These are phyloP conservation scores for Gisinianus flammeolus DNA, from an alignment of 2,888 invertebrate genomes.

Conservation along the genomic window DNA sequence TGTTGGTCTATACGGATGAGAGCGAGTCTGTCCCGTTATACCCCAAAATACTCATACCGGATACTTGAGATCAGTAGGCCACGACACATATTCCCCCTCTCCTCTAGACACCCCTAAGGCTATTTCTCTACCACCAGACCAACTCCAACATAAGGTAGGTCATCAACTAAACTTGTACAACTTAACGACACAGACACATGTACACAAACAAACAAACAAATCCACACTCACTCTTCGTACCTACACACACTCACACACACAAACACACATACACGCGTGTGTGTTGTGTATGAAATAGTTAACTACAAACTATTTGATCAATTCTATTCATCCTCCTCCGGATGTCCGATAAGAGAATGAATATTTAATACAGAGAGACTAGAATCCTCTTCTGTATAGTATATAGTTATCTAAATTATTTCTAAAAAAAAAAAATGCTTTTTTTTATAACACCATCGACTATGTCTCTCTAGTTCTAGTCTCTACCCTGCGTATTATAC, in stretches of 20 bases:
- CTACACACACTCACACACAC: not conserved
- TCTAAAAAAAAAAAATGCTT: not conserved
- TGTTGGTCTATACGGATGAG: conserved; percentile 25
- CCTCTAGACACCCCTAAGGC: conserved; percentile 32
- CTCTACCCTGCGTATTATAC: too few relatives aligned
- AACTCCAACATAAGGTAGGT: conserved; percentile 33
- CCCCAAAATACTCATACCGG: conserved; percentile 42
- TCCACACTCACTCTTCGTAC: not conserved
- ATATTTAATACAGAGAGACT: too few relatives aligned
- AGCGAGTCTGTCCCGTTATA: conserved; percentile 44
- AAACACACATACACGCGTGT: not conserved
- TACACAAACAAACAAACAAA: not conserved
- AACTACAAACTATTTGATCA: not conserved
- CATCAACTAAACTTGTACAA: conserved; percentile 13
- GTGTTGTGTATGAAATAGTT: not conserved
- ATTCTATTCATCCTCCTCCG: not conserved
- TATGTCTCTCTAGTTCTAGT: not conserved
- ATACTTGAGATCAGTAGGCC: conserved; percentile 40
- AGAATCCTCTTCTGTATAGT: not conserved
- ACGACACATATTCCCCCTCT: conserved; percentile 34
- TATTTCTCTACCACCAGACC: conserved; percentile 19
- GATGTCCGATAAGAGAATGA: conserved; percentile 8
- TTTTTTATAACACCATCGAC: not conserved
- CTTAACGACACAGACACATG: not conserved
- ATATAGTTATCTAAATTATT: not conserved